phyloP scores from a whole-genome alignment of 2,888 invertebrate species.

The Hylaea fasciaria region DNA sequence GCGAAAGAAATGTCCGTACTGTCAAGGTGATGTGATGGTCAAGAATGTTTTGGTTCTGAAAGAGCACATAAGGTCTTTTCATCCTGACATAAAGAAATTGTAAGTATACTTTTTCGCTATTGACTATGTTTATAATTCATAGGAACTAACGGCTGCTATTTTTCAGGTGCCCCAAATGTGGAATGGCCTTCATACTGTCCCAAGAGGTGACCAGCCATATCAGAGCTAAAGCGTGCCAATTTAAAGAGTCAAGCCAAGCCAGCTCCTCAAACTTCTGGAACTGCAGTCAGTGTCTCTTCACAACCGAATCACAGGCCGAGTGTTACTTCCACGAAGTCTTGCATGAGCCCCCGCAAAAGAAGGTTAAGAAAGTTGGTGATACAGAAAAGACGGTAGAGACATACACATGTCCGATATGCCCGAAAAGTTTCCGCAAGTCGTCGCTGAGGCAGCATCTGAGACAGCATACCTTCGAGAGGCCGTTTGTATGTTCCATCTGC shows the following conservation, averaged over 20 bases:
- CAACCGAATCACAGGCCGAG: constrained; percentile 88
- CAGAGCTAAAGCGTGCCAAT: constrained; percentile 84
- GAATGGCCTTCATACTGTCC: constrained; percentile 87
- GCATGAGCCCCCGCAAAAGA: constrained; percentile 80
- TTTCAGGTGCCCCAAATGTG: constrained; percentile 89
- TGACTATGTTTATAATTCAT: background rate
- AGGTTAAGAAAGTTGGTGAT: constrained; percentile 53
- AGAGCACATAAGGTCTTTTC: constrained; percentile 85
- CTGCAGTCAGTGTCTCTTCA: constrained; percentile 86
- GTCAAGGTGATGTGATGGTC: constrained; percentile 76
- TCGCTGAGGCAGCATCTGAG: constrained; percentile 89
- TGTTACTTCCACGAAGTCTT: constrained; percentile 89
- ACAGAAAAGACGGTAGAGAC: constrained; percentile 69
- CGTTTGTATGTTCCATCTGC: constrained; percentile 88
- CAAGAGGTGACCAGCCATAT: constrained; percentile 91
- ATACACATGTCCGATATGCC: constrained; percentile 88
- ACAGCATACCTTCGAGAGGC: constrained; percentile 90
- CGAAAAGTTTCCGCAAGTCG: constrained; percentile 86
- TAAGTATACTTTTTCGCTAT: constrained; percentile 61
- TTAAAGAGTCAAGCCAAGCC: constrained; percentile 82
- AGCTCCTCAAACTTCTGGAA: constrained; percentile 72
- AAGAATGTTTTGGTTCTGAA: constrained; percentile 85
- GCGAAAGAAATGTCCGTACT: constrained; percentile 86
- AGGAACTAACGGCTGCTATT: background rate
- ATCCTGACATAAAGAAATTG: constrained; percentile 87